Evolutionary conservation across 2,797 vertebrate species (phyloP).

Genomic region (Lutjanus campechanus): DNA sequence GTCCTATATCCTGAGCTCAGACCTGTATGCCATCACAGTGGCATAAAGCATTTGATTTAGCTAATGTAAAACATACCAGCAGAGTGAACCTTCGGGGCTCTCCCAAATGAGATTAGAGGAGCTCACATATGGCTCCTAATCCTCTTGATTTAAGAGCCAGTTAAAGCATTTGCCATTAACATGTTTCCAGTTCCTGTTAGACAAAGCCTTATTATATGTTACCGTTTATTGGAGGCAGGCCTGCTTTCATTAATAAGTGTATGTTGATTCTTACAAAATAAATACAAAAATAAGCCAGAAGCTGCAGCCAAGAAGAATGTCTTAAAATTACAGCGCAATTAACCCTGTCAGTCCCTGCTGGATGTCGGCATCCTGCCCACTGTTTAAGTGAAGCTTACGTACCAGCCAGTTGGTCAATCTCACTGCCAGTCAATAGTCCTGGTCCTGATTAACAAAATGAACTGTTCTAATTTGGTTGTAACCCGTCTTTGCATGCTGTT

Average conservation of each 20-base stretch:
- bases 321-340: background rate
- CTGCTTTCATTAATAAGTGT: constrained; percentile 29
- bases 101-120: constrained; percentile 78
- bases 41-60: constrained; percentile 63
- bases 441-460: too few relatives aligned
- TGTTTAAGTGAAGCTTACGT: background rate
- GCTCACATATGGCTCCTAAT: constrained; percentile 82
- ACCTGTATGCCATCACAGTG: constrained; percentile 28
- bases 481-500: too few relatives aligned
- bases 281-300: constrained; percentile 8
- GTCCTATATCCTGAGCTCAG: background rate
- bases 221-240: constrained; percentile 40
- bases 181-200: constrained; percentile 72
- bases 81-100: constrained; percentile 58
- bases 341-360: background rate
- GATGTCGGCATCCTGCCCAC: background rate
- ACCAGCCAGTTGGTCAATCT: background rate
- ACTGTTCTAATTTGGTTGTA: too few relatives aligned
- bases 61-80: constrained; percentile 77
- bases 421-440: background rate
- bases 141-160: constrained; percentile 77
- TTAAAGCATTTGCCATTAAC: constrained; percentile 78
- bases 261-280: constrained; percentile 29
- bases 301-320: background rate
- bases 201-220: constrained; percentile 62